Evolutionary conservation across 2,888 invertebrate genomes (phyloP).

Genomic region (Apoda limacodes): DNA sequence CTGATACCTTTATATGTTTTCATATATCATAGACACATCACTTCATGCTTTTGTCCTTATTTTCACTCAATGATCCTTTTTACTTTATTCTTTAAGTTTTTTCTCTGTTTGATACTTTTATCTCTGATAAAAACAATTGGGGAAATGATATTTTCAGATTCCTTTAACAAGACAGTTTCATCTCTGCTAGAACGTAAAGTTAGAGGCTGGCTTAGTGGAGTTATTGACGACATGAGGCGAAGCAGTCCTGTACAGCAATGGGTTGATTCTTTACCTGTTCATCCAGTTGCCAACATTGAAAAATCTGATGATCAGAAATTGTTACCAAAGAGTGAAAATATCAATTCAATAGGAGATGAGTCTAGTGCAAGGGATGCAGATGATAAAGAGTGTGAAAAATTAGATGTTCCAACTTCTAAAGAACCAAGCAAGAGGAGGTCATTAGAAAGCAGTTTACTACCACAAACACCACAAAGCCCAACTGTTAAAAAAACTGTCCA

Average conservation of each 20-base stretch:
- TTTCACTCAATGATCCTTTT: too few relatives aligned
- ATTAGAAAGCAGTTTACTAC: constrained; percentile 44
- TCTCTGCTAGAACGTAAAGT: constrained; percentile 58
- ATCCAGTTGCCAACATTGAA: constrained; percentile 18
- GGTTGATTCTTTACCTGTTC: constrained; percentile 76
- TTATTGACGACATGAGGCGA: constrained; percentile 71
- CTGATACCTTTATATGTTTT: too few relatives aligned
- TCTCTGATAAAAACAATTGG: too few relatives aligned
- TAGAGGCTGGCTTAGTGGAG: constrained; percentile 58
- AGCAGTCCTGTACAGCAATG: constrained; percentile 81
- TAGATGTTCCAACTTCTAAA: constrained; percentile 41
- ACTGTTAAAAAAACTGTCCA: constrained; percentile 41
- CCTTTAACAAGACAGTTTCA: constrained; percentile 58
- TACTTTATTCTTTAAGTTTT: too few relatives aligned
- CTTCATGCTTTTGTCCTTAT: too few relatives aligned
- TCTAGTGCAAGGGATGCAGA: constrained; percentile 42
- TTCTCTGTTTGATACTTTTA: too few relatives aligned
- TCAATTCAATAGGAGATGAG: constrained; percentile 37
- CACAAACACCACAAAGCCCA: constrained; percentile 33
- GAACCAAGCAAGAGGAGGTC: constrained; percentile 52
- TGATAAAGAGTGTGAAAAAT: constrained; percentile 22
- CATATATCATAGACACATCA: too few relatives aligned
- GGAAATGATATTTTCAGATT: constrained; percentile 33
- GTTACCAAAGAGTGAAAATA: not conserved
- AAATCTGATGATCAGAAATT: constrained; percentile 10